Evolutionary conservation across 2,797 vertebrate species (phyloP).

Genomic region (Myotis findleyi): DNA sequence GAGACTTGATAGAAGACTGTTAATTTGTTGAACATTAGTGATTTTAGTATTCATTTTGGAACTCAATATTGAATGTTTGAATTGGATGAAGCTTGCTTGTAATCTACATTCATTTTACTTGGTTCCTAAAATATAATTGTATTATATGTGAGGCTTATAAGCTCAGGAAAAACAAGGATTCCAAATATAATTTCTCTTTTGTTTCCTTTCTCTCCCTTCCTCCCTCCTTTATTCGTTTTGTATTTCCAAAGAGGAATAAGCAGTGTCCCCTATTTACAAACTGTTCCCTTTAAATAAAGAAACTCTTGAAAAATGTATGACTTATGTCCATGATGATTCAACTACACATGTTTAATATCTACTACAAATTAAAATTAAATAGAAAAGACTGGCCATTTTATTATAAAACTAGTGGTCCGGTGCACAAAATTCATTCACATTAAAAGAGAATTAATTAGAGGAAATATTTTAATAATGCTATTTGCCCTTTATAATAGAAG

Average conservation of each 20-base stretch:
- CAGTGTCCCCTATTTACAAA: neutral
- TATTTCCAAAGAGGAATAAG: neutral
- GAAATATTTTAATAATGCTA: no score
- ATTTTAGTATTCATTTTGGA: conserved; percentile 26
- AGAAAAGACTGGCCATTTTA: neutral
- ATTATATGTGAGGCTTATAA: conserved; percentile 60
- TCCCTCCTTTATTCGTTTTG: neutral
- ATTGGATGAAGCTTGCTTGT: neutral
- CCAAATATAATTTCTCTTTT: conserved; percentile 51
- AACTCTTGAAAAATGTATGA: neutral
- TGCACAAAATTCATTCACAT: no score
- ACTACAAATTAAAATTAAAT: neutral
- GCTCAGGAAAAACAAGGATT: conserved; percentile 69
- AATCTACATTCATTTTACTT: conserved; percentile 27
- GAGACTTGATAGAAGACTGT: neutral
- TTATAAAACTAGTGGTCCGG: neutral
- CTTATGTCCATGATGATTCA: neutral
- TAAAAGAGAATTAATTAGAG: no score
- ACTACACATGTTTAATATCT: neutral
- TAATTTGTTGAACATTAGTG: neutral
- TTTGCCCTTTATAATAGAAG: no score
- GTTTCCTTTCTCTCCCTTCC: no score
- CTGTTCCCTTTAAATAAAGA: neutral
- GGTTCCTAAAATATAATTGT: conserved; percentile 58
- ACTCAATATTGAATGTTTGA: neutral